Evolutionary conservation across 2,888 invertebrate species (phyloP).

Genomic region (Congeria kusceri): DNA sequence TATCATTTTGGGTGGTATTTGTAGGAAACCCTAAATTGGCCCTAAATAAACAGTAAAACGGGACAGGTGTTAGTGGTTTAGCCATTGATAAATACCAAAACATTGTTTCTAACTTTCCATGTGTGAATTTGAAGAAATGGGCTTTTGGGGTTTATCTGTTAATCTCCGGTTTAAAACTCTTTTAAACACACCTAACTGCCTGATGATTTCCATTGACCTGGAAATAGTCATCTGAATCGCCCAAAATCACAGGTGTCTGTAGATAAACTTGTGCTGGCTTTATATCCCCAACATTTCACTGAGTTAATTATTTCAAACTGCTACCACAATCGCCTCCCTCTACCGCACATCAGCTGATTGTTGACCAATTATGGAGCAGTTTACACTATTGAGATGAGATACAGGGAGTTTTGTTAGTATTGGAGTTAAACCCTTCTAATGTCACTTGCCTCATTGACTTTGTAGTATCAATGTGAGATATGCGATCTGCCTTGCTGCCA

Average conservation of each 20-base stretch:
- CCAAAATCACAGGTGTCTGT: conserved; percentile 8
- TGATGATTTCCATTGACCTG: conserved; percentile 6
- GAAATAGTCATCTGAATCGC: not conserved
- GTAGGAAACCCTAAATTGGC: conserved; percentile 56
- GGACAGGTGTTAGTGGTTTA: conserved; percentile 55
- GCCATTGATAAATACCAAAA: conserved; percentile 19
- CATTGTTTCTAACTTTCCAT: conserved; percentile 38
- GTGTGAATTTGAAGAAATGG: conserved; percentile 42
- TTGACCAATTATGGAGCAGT: conserved; percentile 49
- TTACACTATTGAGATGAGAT: conserved; percentile 29
- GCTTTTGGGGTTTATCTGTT: conserved; percentile 35
- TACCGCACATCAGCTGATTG: conserved; percentile 17
- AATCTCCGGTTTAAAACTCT: conserved; percentile 42
- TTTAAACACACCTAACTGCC: conserved; percentile 27
- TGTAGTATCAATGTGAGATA: no score
- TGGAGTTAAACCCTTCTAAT: conserved; percentile 32
- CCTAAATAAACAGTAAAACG: conserved; percentile 35
- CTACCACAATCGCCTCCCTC: no score
- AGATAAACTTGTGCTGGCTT: not conserved
- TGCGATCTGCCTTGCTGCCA: not conserved
- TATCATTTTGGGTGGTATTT: conserved; percentile 30
- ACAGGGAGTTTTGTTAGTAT: conserved; percentile 35
- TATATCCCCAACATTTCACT: not conserved
- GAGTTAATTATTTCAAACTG: no score
- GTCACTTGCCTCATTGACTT: conserved; percentile 29